Percentiles rank a stretch among this genome's conserved stretches.
phyloP scores from a whole-genome alignment of 1,140 invertebrate species.

The Prorops nasuta region DNA sequence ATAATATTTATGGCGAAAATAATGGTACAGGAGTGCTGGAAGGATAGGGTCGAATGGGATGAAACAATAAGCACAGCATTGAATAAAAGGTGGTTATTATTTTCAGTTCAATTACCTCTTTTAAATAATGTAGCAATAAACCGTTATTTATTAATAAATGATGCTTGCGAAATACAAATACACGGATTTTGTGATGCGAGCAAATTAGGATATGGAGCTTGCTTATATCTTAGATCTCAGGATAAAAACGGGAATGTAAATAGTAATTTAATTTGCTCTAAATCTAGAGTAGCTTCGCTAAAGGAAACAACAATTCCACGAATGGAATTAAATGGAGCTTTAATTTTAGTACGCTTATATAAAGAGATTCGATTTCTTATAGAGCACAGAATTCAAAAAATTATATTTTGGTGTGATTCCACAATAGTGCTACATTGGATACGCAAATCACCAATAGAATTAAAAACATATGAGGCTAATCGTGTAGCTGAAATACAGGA shows the following conservation, averaged over 20 bases:
- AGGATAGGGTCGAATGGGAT: not conserved
- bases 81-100: not conserved
- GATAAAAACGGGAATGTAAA: not conserved
- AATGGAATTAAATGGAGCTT: no score
- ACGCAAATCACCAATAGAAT: not conserved
- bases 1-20: slow-evolving; percentile 41
- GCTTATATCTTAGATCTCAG: not conserved
- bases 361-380: not conserved
- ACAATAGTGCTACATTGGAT: no score
- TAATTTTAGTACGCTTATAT: no score
- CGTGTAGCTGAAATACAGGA: not conserved
- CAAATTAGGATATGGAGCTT: not conserved
- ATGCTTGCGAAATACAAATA: not conserved
- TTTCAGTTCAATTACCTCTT: not conserved
- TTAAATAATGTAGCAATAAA: not conserved
- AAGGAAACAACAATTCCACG: no score
- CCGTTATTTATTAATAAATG: not conserved
- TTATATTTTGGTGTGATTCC: no score
- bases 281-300: not conserved
- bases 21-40: not conserved
- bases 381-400: not conserved
- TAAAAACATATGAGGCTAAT: not conserved
- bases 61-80: not conserved
- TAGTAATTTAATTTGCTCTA: not conserved
- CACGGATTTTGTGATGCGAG: no score